These are phyloP conservation scores for Idaea biselata DNA, from an alignment of 2,888 invertebrate genomes.

Conservation along the genomic window DNA sequence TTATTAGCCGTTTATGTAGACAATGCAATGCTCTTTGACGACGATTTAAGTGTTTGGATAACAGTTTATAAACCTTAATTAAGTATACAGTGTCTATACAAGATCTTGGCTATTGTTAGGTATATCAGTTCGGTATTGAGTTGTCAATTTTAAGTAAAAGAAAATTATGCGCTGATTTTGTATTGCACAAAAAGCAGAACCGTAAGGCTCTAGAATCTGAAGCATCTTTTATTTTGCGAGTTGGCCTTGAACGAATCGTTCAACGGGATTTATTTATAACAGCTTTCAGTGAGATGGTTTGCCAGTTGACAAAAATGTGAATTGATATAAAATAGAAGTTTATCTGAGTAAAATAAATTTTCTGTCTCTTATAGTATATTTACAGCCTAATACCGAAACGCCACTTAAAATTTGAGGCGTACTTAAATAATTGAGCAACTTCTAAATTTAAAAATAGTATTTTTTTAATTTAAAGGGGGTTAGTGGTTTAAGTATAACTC, in stretches of 20 bases:
- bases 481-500: too few relatives aligned
- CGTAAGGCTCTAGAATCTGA: neutral
- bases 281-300: neutral
- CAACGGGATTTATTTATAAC: constrained; percentile 40
- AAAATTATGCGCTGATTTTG: constrained; percentile 24
- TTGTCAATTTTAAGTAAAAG: constrained; percentile 7
- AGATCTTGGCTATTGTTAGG: neutral
- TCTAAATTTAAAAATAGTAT: too few relatives aligned
- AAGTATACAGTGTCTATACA: too few relatives aligned
- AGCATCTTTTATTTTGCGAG: constrained; percentile 37
- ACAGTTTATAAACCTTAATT: too few relatives aligned
- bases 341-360: neutral
- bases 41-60: too few relatives aligned
- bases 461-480: too few relatives aligned
- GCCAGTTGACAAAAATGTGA: neutral
- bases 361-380: neutral
- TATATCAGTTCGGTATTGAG: neutral
- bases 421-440: too few relatives aligned
- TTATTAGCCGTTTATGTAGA: constrained; percentile 22
- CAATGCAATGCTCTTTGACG: constrained; percentile 15
- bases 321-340: neutral
- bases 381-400: too few relatives aligned
- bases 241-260: constrained; percentile 37
- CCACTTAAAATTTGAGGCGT: too few relatives aligned
- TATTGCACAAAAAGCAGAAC: constrained; percentile 21